phyloP scores from a whole-genome alignment of 53 echinoderm and acorn worm genomes.

The Pentamera pediparva region DNA sequence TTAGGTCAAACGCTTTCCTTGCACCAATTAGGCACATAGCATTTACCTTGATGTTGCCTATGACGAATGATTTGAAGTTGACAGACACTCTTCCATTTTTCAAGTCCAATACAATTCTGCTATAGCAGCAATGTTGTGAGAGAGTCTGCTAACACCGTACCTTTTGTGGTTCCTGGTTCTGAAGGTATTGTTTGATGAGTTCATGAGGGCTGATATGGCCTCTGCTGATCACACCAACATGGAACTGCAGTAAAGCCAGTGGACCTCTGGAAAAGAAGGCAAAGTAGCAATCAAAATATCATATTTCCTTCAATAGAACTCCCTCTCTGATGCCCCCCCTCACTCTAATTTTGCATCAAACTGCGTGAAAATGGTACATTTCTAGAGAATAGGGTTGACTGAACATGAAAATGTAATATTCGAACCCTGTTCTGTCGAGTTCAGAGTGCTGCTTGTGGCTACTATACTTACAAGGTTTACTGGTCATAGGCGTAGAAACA shows the following conservation, averaged over 20 bases:
- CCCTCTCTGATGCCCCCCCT: background rate
- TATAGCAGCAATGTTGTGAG: background rate
- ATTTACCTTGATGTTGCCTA: too few species aligned
- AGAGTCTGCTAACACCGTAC: slow-evolving; percentile 23
- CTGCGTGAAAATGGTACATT: background rate
- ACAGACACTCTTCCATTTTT: background rate
- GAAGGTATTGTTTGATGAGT: slow-evolving; percentile 68
- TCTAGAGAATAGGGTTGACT: too few species aligned
- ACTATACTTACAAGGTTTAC: too few species aligned
- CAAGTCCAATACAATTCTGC: background rate
- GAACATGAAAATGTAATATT: too few species aligned
- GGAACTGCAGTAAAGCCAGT: slow-evolving; percentile 65
- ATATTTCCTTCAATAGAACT: background rate
- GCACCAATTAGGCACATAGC: too few species aligned
- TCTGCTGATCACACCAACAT: slow-evolving; percentile 76
- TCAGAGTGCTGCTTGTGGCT: too few species aligned
- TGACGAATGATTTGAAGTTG: background rate
- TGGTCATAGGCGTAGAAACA: too few species aligned
- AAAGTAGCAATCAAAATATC: background rate
- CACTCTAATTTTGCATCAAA: background rate
- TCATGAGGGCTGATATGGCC: slow-evolving; percentile 78
- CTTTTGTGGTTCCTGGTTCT: slow-evolving; percentile 84
- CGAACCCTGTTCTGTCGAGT: too few species aligned
- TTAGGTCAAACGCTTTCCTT: too few species aligned
- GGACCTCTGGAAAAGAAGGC: slow-evolving; percentile 64